A percentile compares a stretch with the other conserved stretches of the same genome.
Conservation (phyloP, 2,888 invertebrate genomes). For the Drosophila diplacantha region DNA sequence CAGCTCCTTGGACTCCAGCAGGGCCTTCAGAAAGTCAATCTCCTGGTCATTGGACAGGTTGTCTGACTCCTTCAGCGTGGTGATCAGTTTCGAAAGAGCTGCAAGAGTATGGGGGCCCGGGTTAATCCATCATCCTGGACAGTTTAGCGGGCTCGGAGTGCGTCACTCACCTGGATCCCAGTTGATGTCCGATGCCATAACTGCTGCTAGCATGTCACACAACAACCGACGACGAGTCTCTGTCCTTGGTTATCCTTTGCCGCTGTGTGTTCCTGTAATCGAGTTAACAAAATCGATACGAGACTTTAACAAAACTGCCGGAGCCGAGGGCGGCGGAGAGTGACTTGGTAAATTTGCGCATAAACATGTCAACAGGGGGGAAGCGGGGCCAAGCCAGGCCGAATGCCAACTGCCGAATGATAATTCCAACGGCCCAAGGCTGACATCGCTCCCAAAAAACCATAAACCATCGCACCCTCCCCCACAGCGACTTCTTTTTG, state of each 20-base stretch:
- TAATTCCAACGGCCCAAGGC: conserved; percentile 35
- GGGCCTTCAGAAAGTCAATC: conserved; percentile 88
- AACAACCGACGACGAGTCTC: conserved; percentile 20
- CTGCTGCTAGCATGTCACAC: conserved; percentile 76
- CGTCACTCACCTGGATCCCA: conserved; percentile 77
- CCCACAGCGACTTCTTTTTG: conserved; percentile 16
- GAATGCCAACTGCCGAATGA: conserved; percentile 36
- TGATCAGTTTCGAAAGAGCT: conserved; percentile 89
- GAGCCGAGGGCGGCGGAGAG: conserved; percentile 2
- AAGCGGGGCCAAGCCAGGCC: conserved; percentile 14
- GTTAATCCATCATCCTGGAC: neutral
- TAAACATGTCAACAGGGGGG: conserved; percentile 45
- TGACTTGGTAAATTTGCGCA: conserved; percentile 37
- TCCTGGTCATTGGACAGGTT: conserved; percentile 89
- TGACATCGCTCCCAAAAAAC: conserved; percentile 5
- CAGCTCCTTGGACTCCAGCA: conserved; percentile 91
- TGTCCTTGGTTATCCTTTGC: conserved; percentile 40
- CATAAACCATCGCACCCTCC: conserved; percentile 18
- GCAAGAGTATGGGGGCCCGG: conserved; percentile 27
- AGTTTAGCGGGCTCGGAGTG: neutral
- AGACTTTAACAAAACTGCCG: conserved; percentile 32
- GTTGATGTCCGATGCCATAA: conserved; percentile 78
- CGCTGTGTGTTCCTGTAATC: conserved; percentile 25
- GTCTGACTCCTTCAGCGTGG: conserved; percentile 89
- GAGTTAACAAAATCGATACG: conserved; percentile 55